Evolutionary conservation across 2,797 vertebrate species (phyloP).

Genomic region (Otolemur crassicaudatus): DNA sequence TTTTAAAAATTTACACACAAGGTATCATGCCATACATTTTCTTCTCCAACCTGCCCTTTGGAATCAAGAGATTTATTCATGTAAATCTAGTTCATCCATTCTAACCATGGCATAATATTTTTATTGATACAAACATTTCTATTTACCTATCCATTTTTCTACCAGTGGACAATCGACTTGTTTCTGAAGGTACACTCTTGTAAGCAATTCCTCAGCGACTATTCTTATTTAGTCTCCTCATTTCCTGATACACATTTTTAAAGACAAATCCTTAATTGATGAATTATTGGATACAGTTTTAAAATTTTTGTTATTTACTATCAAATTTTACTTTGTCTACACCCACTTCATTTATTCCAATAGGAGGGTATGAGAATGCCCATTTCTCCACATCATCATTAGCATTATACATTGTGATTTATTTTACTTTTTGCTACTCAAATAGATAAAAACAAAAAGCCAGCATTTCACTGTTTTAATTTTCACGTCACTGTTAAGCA

Average conservation of each 20-base stretch:
- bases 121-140: background rate
- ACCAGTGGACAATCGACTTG: background rate
- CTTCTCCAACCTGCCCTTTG: background rate
- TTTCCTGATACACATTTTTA: background rate
- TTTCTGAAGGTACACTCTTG: conserved; percentile 4
- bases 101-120: background rate
- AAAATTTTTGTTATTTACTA: background rate
- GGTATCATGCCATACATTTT: background rate
- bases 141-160: background rate
- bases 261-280: background rate
- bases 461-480: background rate
- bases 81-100: background rate
- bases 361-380: background rate
- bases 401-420: background rate
- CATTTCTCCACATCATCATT: background rate
- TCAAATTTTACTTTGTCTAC: background rate
- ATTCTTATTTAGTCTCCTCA: background rate
- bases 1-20: background rate
- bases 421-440: background rate
- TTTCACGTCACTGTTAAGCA: background rate
- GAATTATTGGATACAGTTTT: background rate
- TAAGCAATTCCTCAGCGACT: background rate
- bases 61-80: background rate
- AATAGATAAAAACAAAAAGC: background rate
- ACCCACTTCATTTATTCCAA: too few relatives aligned